Base-by-base conservation (phyloP, 2,113 vertebrate species). In the Lutjanus erythropterus region DNA sequence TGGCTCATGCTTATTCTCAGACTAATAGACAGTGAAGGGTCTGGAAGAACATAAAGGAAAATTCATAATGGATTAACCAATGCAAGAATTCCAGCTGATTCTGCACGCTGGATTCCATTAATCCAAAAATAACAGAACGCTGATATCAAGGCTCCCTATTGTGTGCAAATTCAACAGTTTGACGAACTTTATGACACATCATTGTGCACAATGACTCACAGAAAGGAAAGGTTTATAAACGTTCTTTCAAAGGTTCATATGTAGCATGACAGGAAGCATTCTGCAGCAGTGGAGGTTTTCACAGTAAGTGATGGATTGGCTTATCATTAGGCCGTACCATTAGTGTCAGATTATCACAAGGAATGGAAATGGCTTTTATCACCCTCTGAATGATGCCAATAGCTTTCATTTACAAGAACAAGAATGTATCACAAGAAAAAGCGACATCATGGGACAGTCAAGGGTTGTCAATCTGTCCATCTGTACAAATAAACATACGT, bases 41-140 rank as follows among this genome's bases (percentile, higher is more conserved):
- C 65, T 69, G 78, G 61, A 76, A 29, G 35, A 23, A 58, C 78
- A 78, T 46, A 3, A 84, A 85, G 81, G 73, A 47, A 31, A 80
- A 87, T 79, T 77, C 71, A 88, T 23, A 53, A 21, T 21, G 55
- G 78, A 90, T 88, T 79, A 84, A 81, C 68, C 27, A 67, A 79
- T 78, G 55, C 66, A 58, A 58, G 59, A 80, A 71, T 65, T 86
- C 81, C 66, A 81, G 72, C 47, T 74, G 78, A 84, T 76, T 86
- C 68, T 84, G 75, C 66, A 73, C 3, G 1, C 60, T 78, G 53
- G 53, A 66, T 44, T 75, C 37, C 53, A 50, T 73, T 42, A 76
- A 76, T 60, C 61, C 74, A 84, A 65, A 85, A 84, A 79, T 44
- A 80, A 76, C 61, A 73, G 1, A 29, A 25, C 0, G 16, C 21